These are phyloP conservation scores for Eubucco bourcierii DNA, from an alignment of 2,113 vertebrate species.

Conservation along the genomic window DNA sequence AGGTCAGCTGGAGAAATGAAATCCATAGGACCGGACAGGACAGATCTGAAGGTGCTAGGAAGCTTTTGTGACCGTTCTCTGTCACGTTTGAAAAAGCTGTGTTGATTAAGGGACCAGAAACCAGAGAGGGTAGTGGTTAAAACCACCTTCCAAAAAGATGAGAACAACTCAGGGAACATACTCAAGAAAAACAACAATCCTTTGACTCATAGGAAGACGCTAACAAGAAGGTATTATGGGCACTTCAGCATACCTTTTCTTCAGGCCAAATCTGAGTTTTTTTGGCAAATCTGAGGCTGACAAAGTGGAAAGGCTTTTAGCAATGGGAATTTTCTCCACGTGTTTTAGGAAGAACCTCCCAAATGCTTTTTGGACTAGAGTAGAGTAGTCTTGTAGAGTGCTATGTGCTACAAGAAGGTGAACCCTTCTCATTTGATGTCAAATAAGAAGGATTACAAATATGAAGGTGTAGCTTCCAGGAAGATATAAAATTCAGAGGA, in stretches of 20 bases:
- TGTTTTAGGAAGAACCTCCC: not conserved
- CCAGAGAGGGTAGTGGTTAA: not conserved
- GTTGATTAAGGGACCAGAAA: not conserved
- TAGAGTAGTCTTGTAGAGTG: too few relatives aligned
- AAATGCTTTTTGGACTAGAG: not conserved
- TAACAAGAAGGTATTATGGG: not conserved
- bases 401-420: not conserved
- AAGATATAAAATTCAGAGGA: not conserved
- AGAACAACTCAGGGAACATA: not conserved
- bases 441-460: not conserved
- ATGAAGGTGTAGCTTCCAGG: not conserved
- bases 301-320: not conserved
- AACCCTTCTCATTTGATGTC: not conserved
- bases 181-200: not conserved
- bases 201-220: not conserved
- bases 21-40: too few relatives aligned
- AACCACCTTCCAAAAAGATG: not conserved
- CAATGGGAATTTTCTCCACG: not conserved
- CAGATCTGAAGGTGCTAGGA: not conserved
- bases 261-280: not conserved
- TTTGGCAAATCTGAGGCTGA: not conserved
- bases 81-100: not conserved
- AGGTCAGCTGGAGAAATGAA: not conserved
- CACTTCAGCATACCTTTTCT: not conserved
- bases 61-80: not conserved